phyloP scores from a whole-genome alignment of 2,888 invertebrate species.

The Melieria omissa region DNA sequence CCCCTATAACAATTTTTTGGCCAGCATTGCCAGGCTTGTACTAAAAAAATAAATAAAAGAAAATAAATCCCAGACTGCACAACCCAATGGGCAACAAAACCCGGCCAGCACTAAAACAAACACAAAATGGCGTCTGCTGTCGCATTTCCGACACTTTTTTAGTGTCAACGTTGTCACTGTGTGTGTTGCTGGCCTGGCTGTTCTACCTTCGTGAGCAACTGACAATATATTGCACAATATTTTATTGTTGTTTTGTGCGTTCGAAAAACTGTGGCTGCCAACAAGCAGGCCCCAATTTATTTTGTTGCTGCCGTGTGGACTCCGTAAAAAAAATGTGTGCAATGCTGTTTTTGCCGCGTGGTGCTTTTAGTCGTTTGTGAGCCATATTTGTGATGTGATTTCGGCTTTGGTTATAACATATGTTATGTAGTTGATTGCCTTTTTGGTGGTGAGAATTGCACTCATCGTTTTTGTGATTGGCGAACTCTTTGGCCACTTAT shows the following conservation, averaged over 20 bases:
- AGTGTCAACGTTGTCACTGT: not conserved
- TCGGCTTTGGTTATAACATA: not conserved
- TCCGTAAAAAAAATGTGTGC: not conserved
- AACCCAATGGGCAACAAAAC: too few species aligned
- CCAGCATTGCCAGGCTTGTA: too few species aligned
- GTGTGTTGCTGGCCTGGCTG: not conserved
- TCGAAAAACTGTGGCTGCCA: not conserved
- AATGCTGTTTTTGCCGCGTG: not conserved
- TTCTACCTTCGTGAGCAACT: not conserved
- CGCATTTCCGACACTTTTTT: constrained; percentile 54
- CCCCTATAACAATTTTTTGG: too few species aligned
- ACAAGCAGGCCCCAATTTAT: not conserved
- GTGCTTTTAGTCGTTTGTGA: not conserved
- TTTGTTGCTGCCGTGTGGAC: not conserved
- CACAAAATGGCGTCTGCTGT: constrained; percentile 52
- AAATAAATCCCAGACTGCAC: too few species aligned
- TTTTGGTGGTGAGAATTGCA: not conserved
- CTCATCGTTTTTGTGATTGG: not conserved
- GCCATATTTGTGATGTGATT: not conserved
- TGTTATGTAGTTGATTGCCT: not conserved
- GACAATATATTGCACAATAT: constrained; percentile 22
- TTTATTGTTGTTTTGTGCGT: not conserved
- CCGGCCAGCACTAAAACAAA: not conserved
- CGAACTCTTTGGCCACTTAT: not conserved
- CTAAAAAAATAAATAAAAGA: too few species aligned